Base-by-base conservation (phyloP, 2,888 invertebrate species). In the Danaus chrysippus region DNA sequence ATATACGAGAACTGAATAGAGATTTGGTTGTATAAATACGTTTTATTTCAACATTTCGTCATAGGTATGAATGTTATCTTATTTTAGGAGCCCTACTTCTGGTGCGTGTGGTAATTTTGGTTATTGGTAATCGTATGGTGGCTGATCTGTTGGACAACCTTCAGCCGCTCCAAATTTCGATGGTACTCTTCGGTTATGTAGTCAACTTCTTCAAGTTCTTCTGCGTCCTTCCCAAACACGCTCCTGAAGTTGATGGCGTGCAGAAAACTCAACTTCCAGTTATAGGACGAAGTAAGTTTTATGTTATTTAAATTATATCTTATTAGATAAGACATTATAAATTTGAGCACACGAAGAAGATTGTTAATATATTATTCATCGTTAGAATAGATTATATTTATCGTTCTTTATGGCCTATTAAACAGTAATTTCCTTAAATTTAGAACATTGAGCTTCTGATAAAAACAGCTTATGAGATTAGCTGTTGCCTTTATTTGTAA, bases 201-300 rank as follows among this genome's bases (percentile, higher is more conserved):
- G 0, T 55, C 1, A 69, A 66, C 59, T 13, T 64, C 11, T 3
- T 67, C 13, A 68, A 67, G 54, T 13, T 68, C 9, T 54, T 61
- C 8, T 19, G 66, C 9, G 42, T 58, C 43, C 56, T 69, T 17
- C 69, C 70, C 2, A 67, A 57, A 53, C 10, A 41, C 0, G 41
- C 55, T 0, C 67, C 67, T 1, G 19, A 62, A 11, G 63, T 63
- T 3, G 61, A 69, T 19, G 65, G 63, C 2, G 55, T 58, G 6
- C 63, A 59, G 41, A 65, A 53, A 42, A 13, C 12, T 10, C 42
- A 55, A 6, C 19, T 64, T 10, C 62, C 62, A 41, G 17, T 34
- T 2, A 42, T 69, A 0, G 56, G 65, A 42, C 52, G 61, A 56
- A 62, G 69, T 71, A 61, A 62, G 61, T 42, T 44, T 17, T 11